These are phyloP conservation scores for Mesembrinibis cayennensis DNA, from an alignment of 2,113 vertebrate genomes.

Conservation along the genomic window DNA sequence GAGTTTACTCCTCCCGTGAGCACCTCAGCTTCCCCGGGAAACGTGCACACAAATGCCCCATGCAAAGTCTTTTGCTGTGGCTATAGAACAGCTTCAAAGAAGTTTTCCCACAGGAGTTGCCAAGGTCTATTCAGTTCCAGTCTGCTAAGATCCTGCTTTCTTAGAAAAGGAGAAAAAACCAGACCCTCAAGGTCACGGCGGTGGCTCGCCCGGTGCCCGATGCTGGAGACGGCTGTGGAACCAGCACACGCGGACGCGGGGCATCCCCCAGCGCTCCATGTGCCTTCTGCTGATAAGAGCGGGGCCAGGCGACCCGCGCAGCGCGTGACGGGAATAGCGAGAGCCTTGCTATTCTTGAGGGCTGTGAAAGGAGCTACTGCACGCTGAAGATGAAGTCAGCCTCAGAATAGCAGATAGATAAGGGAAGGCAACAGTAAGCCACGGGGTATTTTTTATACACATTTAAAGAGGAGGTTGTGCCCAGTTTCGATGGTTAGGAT, in stretches of 20 bases:
- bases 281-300: slow-evolving; percentile 83
- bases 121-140: slow-evolving; percentile 57
- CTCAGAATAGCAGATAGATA: slow-evolving; percentile 66
- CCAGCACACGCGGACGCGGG: slow-evolving; percentile 62
- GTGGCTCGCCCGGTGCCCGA: slow-evolving; percentile 66
- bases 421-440: slow-evolving; percentile 71
- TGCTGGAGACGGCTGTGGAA: slow-evolving; percentile 68
- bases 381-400: slow-evolving; percentile 77
- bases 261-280: slow-evolving; percentile 78
- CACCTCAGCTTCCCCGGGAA: background rate
- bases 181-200: slow-evolving; percentile 71
- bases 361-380: slow-evolving; percentile 51
- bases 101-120: slow-evolving; percentile 65
- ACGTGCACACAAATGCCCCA: rapidly evolving
- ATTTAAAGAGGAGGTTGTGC: background rate
- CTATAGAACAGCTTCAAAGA: slow-evolving; percentile 56
- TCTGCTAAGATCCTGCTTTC: slow-evolving; percentile 34
- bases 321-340: slow-evolving; percentile 83
- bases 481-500: slow-evolving; percentile 10
- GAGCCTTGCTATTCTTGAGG: slow-evolving; percentile 27
- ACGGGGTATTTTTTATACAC: background rate
- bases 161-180: background rate
- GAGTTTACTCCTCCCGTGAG: rapidly evolving
- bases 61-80: rapidly evolving
- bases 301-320: slow-evolving; percentile 77